A percentile compares a stretch with the other conserved stretches of the same genome.
These are phyloP conservation scores for Mimumesa dahlbomi DNA, from an alignment of 2,888 invertebrate genomes.

Conservation along the genomic window DNA sequence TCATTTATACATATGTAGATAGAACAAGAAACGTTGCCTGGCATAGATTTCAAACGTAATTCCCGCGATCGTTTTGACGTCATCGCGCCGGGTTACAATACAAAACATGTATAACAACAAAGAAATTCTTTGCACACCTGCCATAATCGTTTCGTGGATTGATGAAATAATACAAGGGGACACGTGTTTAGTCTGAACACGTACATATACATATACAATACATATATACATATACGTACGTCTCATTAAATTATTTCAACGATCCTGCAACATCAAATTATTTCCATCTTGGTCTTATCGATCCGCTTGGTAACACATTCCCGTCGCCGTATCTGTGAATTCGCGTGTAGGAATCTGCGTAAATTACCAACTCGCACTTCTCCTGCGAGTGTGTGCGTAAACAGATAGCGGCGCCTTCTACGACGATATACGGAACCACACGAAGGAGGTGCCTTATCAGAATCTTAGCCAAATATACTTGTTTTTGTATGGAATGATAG, in stretches of 20 bases:
- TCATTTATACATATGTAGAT: too few species aligned
- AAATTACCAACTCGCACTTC: constrained; percentile 14
- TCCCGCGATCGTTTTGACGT: too few species aligned
- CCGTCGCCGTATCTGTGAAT: not conserved
- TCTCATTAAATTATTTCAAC: constrained; percentile 12
- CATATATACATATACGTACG: too few species aligned
- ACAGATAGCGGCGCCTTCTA: constrained; percentile 4
- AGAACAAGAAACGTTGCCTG: too few species aligned
- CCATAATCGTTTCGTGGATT: constrained; percentile 7
- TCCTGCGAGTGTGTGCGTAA: not conserved
- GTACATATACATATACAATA: too few species aligned
- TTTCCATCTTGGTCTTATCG: constrained; percentile 35
- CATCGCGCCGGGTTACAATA: not conserved
- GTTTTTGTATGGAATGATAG: constrained; percentile 55
- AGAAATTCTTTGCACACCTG: constrained; percentile 16
- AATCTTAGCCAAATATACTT: constrained; percentile 66
- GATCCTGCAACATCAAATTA: constrained; percentile 4
- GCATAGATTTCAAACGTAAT: too few species aligned
- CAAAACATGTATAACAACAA: constrained; percentile 2
- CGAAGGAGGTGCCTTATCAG: constrained; percentile 55
- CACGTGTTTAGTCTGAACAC: constrained; percentile 5
- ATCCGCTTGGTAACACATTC: constrained; percentile 22
- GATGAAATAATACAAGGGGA: not conserved
- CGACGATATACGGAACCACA: constrained; percentile 9
- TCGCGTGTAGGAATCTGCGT: constrained; percentile 13